These are phyloP conservation scores for Meriones unguiculatus DNA, from an alignment of 2,113 vertebrate genomes.

Conservation along the genomic window DNA sequence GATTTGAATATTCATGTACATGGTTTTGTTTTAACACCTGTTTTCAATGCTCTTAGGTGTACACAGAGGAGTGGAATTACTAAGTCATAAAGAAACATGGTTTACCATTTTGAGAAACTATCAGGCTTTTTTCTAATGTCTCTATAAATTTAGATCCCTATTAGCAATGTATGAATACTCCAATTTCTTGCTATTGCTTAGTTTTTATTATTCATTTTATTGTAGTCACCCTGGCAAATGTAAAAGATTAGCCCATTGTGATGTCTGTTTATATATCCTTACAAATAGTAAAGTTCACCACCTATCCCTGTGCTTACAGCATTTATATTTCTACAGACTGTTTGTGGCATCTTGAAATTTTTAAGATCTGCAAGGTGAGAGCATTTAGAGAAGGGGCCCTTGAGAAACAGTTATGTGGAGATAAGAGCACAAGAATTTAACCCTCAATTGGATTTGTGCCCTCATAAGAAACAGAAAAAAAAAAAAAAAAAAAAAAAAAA, in stretches of 20 bases:
- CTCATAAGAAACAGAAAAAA: neutral
- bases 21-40: neutral
- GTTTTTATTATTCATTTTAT: neutral
- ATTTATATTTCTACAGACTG: neutral
- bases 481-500: too few relatives aligned
- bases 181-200: neutral
- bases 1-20: neutral
- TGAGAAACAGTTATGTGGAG: neutral
- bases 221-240: neutral
- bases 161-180: neutral
- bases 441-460: neutral
- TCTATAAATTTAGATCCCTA: neutral
- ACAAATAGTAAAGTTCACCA: conserved; percentile 15
- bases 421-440: neutral
- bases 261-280: conserved; percentile 13
- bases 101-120: conserved; percentile 19
- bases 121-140: conserved; percentile 33
- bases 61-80: neutral
- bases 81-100: neutral
- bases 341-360: neutral
- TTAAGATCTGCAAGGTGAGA: neutral
- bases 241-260: conserved; percentile 13
- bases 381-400: neutral
- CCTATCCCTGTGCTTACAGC: neutral
- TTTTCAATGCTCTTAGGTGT: conserved; percentile 20